Evolutionary conservation across 2,797 vertebrate species (phyloP).

Genomic region (Leptoclinus maculatus): DNA sequence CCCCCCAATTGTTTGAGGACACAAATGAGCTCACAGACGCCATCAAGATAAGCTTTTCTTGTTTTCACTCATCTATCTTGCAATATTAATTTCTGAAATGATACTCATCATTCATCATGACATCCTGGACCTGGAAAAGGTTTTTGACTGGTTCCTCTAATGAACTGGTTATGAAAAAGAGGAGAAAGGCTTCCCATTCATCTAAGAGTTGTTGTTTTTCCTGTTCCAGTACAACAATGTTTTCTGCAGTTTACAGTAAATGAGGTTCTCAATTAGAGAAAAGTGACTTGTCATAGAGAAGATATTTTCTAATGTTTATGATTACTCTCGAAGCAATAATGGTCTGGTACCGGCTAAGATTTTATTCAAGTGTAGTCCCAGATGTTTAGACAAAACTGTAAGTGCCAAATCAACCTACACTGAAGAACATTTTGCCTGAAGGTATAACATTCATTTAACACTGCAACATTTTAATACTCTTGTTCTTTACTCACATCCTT

Average conservation of each 20-base stretch:
- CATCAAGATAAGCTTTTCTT: neutral
- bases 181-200: neutral
- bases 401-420: neutral
- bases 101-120: neutral
- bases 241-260: constrained; percentile 3
- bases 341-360: neutral
- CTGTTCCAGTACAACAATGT: neutral
- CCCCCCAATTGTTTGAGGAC: neutral
- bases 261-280: neutral
- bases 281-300: neutral
- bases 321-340: constrained; percentile 15
- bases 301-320: neutral
- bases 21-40: neutral
- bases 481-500: neutral
- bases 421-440: neutral
- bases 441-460: neutral
- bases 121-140: neutral
- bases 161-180: neutral
- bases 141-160: neutral
- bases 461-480: neutral
- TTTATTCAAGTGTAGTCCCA: constrained; percentile 2
- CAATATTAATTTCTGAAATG: neutral
- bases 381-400: neutral
- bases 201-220: neutral
- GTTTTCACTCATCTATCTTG: neutral